Base-by-base conservation (phyloP, 2,797 vertebrate genomes). In the Corythornis leucogaster region DNA sequence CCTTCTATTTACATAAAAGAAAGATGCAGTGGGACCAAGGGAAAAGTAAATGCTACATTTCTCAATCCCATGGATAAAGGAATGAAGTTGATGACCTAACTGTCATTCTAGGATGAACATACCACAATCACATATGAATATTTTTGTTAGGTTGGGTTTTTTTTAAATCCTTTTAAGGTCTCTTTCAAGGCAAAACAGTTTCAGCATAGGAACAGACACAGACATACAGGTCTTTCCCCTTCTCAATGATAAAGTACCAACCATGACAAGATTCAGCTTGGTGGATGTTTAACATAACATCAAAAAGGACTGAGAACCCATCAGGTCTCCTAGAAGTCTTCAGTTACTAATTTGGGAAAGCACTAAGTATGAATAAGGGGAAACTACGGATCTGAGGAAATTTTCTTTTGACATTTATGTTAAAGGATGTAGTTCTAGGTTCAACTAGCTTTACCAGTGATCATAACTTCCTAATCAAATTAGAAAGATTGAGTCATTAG, bases 401-500 rank as follows among this genome's bases (percentile, higher is more conserved):
- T 14, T 90, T 90, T 71, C 50, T 94, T 96, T 85, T 91, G 94
- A 80, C 55, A 93, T 82, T 43, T 58, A 77, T 91, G 80, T 80
- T 90, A 90, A 82, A 92, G 57, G 38, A 14, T 40, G 38, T 40
- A 40, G 38, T 40, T 40, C 38, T 40, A 40, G 38, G 38, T 40
- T 40, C 38, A 88, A 70, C 63, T 68, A 16, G 7, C 70, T 38
- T 78, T 80, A 82, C 77, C 78, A 92, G 24, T 67, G 67, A 64
- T 48, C 21, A 75, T 43, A 63, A 86, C n/a, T 79, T 54, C 87
- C 84, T 91, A 97, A 95, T 94, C 78, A 85, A 92, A 93, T 97
- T 74, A 96, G 90, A 97, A 94, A 90, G 87, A 93, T 53, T 75
- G 76, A 96, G 86, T 96, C 94, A 95, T 85, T 92, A 88, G 28